phyloP scores from a whole-genome alignment of 2,113 vertebrate species.

The Daphoenositta chrysoptera region DNA sequence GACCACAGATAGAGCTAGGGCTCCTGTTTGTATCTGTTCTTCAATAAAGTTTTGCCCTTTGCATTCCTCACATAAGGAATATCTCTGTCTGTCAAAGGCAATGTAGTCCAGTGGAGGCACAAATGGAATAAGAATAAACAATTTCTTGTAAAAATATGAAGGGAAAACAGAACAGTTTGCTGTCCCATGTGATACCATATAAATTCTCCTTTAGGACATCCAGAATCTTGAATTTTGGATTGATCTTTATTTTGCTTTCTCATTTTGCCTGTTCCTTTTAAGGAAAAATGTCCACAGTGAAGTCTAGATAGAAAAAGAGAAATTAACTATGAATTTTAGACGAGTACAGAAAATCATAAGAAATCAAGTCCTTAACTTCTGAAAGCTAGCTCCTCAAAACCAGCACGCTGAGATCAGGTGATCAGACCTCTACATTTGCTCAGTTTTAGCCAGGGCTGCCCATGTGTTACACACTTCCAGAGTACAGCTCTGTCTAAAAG shows the following conservation, averaged over 20 bases:
- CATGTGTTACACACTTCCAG: not conserved
- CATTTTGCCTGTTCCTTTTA: not conserved
- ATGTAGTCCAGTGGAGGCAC: not conserved
- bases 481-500: slow-evolving; percentile 2
- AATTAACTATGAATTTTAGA: not conserved
- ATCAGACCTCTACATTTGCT: not conserved
- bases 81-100: not conserved
- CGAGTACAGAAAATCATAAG: not conserved
- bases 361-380: not conserved
- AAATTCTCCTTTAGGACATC: not conserved
- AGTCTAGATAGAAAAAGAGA: not conserved
- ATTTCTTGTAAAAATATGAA: not conserved
- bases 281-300: not conserved
- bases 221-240: not conserved
- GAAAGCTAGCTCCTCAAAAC: not conserved
- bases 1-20: not conserved
- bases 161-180: not conserved
- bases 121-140: not conserved
- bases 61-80: not conserved
- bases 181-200: not conserved
- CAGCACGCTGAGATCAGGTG: not conserved
- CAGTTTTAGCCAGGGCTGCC: not conserved
- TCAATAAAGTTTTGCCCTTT: not conserved
- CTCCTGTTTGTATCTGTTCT: not conserved
- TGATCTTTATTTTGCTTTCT: not conserved